Conservation (phyloP, 2,888 invertebrate genomes). For the Metallyticus violacea region DNA sequence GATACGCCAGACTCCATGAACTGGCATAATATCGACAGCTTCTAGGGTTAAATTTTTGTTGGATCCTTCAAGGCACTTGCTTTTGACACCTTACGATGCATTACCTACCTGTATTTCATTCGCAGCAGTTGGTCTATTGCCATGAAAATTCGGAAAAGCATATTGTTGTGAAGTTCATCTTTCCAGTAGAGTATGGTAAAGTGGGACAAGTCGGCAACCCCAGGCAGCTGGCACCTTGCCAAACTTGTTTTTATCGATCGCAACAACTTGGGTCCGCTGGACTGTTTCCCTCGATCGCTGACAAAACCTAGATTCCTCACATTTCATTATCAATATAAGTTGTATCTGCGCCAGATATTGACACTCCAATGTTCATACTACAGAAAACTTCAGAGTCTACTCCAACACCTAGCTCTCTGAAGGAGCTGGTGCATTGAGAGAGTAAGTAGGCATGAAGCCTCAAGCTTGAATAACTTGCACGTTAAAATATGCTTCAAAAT, state of each 20-base stretch:
- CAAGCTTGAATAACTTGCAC: no score
- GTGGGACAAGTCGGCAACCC: neutral
- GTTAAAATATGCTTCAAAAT: no score
- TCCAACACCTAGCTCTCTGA: no score
- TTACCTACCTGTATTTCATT: no score
- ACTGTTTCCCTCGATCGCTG: neutral
- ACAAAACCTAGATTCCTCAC: neutral
- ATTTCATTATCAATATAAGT: neutral
- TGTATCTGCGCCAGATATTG: neutral
- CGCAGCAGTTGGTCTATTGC: neutral
- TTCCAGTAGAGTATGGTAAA: neutral
- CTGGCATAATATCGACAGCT: no score
- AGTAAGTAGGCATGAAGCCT: no score
- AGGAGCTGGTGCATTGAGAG: no score
- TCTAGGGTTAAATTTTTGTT: no score
- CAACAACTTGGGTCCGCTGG: neutral
- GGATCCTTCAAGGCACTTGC: no score
- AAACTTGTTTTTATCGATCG: neutral
- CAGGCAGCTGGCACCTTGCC: neutral
- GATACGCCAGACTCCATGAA: no score
- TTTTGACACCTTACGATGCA: no score
- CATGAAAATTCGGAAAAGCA: neutral
- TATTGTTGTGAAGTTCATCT: neutral
- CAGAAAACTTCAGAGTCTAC: neutral
- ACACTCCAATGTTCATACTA: neutral